A percentile compares a stretch with the other conserved stretches of the same genome.
These are phyloP conservation scores for Anser brachyrhynchus DNA, from an alignment of 2,113 vertebrate species.

Conservation along the genomic window DNA sequence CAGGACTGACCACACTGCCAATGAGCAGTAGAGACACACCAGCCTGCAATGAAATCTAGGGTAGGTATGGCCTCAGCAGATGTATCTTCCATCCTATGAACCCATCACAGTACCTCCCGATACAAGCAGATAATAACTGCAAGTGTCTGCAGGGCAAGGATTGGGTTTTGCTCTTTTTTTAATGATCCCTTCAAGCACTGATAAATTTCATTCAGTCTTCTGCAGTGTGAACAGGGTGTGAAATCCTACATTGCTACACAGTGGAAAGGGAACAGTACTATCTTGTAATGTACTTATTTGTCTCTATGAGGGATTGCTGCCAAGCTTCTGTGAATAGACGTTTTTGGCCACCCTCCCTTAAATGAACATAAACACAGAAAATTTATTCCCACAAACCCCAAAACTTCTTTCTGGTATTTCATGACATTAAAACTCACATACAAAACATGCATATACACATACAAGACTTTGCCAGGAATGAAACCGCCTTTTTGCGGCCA, in stretches of 20 bases:
- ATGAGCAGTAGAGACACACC: neutral
- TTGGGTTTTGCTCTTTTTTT: neutral
- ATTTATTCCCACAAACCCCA: conserved; percentile 53
- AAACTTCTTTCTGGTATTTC: conserved; percentile 39
- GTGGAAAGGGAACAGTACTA: conserved; percentile 6
- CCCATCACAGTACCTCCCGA: neutral
- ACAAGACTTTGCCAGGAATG: neutral
- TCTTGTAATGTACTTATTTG: conserved; percentile 58
- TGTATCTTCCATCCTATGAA: neutral
- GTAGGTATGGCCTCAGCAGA: fast-evolving
- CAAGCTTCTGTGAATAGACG: conserved; percentile 55
- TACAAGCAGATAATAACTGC: neutral
- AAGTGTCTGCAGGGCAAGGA: fast-evolving
- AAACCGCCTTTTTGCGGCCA: neutral
- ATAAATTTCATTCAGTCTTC: conserved; percentile 25
- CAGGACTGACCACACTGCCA: neutral
- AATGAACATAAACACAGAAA: conserved; percentile 59
- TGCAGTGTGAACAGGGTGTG: neutral
- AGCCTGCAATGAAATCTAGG: neutral
- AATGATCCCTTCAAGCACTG: neutral
- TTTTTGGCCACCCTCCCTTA: conserved; percentile 26
- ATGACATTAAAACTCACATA: neutral
- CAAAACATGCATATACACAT: neutral
- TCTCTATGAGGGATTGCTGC: conserved; percentile 29
- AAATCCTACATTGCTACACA: neutral